Evolutionary conservation across 2,888 invertebrate species (phyloP).

Genomic region (Nomada fabriciana): DNA sequence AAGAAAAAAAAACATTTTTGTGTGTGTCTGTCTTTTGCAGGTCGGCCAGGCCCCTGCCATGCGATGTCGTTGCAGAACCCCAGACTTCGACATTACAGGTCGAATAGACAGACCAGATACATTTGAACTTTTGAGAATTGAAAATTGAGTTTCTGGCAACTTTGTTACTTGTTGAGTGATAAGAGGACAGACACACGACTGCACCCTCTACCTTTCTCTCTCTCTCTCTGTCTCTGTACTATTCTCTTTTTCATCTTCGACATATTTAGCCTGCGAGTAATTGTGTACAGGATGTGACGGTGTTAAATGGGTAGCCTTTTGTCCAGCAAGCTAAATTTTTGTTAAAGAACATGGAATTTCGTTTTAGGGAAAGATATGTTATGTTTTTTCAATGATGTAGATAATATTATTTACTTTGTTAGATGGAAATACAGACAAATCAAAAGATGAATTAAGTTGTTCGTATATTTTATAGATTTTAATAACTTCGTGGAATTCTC

Average conservation of each 20-base stretch:
- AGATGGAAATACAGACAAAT: too few species aligned
- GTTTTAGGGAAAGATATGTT: too few species aligned
- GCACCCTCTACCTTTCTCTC: conserved; percentile 34
- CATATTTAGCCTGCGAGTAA: neutral
- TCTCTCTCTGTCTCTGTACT: neutral
- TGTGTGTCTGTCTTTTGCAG: conserved; percentile 83
- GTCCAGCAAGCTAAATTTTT: too few species aligned
- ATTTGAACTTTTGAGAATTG: conserved; percentile 45
- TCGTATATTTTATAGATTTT: too few species aligned
- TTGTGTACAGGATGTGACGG: conserved; percentile 3
- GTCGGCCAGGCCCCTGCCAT: conserved; percentile 83
- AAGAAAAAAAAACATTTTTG: conserved; percentile 58
- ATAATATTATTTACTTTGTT: too few species aligned
- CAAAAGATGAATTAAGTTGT: too few species aligned
- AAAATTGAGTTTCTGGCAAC: conserved; percentile 19
- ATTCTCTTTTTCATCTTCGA: neutral
- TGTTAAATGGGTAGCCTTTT: too few species aligned
- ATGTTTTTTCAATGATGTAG: too few species aligned
- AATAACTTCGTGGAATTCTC: too few species aligned
- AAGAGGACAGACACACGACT: conserved; percentile 45
- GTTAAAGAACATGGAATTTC: too few species aligned
- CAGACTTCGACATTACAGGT: conserved; percentile 93
- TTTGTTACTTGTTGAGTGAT: conserved; percentile 56
- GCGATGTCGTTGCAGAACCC: conserved; percentile 85
- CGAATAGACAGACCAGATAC: conserved; percentile 79